These are phyloP conservation scores for Glaucidium brasilianum DNA, from an alignment of 2,113 vertebrate genomes.

Conservation along the genomic window DNA sequence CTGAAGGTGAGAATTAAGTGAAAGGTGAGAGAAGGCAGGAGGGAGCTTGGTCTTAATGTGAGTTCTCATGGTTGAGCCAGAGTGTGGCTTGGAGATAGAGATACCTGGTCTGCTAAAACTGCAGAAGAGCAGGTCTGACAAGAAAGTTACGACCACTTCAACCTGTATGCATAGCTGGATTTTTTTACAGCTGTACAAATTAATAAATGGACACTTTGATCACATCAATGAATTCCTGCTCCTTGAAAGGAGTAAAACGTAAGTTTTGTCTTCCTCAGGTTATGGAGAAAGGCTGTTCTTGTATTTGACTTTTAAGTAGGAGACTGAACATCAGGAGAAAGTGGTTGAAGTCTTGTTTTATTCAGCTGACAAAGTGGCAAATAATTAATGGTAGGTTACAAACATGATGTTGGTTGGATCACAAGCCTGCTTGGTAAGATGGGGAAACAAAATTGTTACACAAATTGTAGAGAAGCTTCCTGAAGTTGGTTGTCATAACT, in stretches of 20 bases:
- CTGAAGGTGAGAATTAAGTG: too few species aligned
- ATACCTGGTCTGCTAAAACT: not conserved
- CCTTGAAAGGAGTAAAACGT: not conserved
- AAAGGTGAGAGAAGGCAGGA: not conserved
- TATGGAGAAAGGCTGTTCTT: not conserved
- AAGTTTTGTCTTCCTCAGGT: not conserved
- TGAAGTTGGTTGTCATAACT: conserved; percentile 61
- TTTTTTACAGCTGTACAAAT: not conserved
- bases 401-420: conserved; percentile 72
- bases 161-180: not conserved
- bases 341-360: conserved; percentile 64
- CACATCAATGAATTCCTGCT: not conserved
- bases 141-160: fast-evolving
- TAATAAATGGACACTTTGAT: too few species aligned
- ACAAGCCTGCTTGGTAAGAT: conserved; percentile 68
- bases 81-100: not conserved
- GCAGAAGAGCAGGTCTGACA: not conserved
- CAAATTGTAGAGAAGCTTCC: conserved; percentile 54
- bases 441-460: conserved; percentile 66
- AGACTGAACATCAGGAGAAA: not conserved
- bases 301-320: not conserved
- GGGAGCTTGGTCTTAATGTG: not conserved
- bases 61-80: not conserved
- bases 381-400: conserved; percentile 65
- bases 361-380: conserved; percentile 72